Conservation (phyloP, 1,140 invertebrate species). For the Halictus rubicundus region DNA sequence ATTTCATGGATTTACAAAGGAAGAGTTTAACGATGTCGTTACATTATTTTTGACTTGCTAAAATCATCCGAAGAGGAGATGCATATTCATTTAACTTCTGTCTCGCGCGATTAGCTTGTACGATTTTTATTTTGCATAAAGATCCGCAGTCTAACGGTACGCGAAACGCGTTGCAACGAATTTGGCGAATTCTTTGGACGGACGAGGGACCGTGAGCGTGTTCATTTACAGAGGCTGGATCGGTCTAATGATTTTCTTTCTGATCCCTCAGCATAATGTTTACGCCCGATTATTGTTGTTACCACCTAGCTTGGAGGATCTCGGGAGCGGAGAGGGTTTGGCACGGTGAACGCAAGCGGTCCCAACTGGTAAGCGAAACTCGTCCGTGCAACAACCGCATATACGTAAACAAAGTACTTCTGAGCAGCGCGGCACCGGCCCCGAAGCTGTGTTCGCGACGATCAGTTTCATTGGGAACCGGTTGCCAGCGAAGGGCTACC, state of each 20-base stretch:
- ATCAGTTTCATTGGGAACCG: not conserved
- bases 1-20: no score
- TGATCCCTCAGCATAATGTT: not conserved
- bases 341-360: slow-evolving; percentile 15
- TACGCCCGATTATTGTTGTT: not conserved
- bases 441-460: slow-evolving; percentile 23
- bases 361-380: slow-evolving; percentile 25
- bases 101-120: no score
- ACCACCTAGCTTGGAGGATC: not conserved
- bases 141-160: no score
- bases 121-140: no score
- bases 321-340: not conserved
- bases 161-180: no score
- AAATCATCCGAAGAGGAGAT: no score
- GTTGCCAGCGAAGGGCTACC: no score
- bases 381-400: slow-evolving; percentile 56
- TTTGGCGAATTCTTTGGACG: no score
- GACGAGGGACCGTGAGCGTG: no score
- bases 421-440: slow-evolving; percentile 46
- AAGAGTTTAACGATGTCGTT: no score
- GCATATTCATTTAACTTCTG: no score
- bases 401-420: slow-evolving; percentile 67
- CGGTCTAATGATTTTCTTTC: not conserved
- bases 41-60: no score
- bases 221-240: not conserved